These are phyloP conservation scores for Metopolophium dirhodum DNA, from an alignment of 1,140 invertebrate species.

Conservation along the genomic window DNA sequence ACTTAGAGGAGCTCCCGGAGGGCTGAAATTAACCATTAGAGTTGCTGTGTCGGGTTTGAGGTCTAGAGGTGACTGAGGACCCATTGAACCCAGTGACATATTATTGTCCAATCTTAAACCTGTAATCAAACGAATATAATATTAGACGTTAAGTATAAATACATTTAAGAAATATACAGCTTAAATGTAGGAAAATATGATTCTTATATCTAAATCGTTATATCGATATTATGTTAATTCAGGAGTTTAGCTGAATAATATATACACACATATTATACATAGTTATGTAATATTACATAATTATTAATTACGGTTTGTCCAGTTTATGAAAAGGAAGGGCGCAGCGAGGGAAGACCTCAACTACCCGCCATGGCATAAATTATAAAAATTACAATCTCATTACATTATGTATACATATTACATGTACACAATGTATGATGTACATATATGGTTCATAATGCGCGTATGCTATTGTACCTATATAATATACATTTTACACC, in stretches of 20 bases:
- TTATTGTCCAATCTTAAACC: constrained; percentile 74
- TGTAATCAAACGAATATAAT: constrained; percentile 63
- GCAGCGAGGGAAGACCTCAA: neutral
- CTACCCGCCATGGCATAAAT: too few relatives aligned
- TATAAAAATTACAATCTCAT: too few relatives aligned
- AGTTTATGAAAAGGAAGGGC: neutral
- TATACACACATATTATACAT: too few relatives aligned
- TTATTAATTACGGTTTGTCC: neutral
- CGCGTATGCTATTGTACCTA: neutral
- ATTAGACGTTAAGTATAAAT: neutral
- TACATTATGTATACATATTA: too few relatives aligned
- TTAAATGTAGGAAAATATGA: neutral
- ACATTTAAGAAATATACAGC: neutral
- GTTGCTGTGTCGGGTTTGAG: constrained; percentile 87
- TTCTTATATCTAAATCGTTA: too few relatives aligned
- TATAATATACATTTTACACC: too few relatives aligned
- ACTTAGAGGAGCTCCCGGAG: constrained; percentile 70
- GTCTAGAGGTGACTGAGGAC: constrained; percentile 81
- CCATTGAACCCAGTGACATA: constrained; percentile 72
- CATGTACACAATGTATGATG: too few relatives aligned
- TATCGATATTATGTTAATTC: neutral
- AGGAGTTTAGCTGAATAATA: too few relatives aligned
- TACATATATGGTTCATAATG: too few relatives aligned
- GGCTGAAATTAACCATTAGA: constrained; percentile 73
- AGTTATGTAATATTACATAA: neutral